Evolutionary conservation across 2,797 vertebrate genomes (phyloP).

Genomic region (Rhinogobio ventralis): DNA sequence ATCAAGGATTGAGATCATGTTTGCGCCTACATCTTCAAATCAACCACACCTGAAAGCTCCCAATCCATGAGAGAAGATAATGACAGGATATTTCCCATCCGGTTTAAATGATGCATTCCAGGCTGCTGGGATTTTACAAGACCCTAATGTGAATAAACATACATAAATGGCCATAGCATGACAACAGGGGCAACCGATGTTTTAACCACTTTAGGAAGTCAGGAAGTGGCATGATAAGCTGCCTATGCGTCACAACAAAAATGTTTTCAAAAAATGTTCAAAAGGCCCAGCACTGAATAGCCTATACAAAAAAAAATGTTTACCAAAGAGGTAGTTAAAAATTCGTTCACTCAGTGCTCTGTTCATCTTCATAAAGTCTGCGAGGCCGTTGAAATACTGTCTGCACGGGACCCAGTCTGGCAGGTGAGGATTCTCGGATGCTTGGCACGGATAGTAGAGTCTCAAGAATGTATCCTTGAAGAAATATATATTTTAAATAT

Average conservation of each 20-base stretch:
- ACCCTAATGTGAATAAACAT: constrained; percentile 68
- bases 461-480: constrained; percentile 88
- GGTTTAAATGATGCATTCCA: constrained; percentile 86
- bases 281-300: no score
- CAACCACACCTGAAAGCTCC: constrained; percentile 90
- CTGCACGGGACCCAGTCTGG: constrained; percentile 88
- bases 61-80: constrained; percentile 95
- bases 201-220: background rate
- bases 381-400: constrained; percentile 91
- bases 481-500: background rate
- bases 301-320: constrained; percentile 53
- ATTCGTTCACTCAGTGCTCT: constrained; percentile 80
- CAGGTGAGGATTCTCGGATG: constrained; percentile 66
- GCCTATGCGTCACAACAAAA: background rate
- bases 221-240: background rate
- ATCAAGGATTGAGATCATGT: background rate
- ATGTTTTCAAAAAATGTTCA: background rate
- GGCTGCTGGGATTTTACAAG: constrained; percentile 83
- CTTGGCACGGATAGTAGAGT: constrained; percentile 89
- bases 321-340: constrained; percentile 88
- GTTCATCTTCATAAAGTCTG: constrained; percentile 89
- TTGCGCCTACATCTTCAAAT: background rate
- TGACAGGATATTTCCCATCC: constrained; percentile 87
- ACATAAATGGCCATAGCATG: background rate
- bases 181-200: background rate